Base-by-base conservation (phyloP, 1,140 invertebrate genomes). In the Periplaneta americana region DNA sequence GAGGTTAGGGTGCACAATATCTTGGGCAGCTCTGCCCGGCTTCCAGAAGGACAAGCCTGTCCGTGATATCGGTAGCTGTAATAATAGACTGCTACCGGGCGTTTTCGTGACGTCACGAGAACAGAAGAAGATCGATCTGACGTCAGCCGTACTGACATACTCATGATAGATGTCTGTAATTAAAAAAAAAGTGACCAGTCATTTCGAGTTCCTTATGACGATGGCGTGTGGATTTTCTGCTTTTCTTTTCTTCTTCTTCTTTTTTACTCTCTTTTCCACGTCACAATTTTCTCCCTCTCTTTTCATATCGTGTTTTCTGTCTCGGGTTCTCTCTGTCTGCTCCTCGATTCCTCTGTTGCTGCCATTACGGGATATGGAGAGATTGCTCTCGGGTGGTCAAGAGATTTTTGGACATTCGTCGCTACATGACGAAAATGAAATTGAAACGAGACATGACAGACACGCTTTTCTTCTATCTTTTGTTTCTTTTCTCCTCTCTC, bases 91-190 rank as follows among this genome's bases (percentile, higher is more conserved):
- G 76, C 76, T 78, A 78, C 76, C 76, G 76, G 76, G 76, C 76
- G 76, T 78, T 78, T 36, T 36, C 76, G 76, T 78, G 76, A 78
- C 76, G 76, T 78, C 76, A 78, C 76, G 76, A 80, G 33, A 80
- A 80, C 79, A 80, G 79, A 80, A 80, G 79, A 80, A 80, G 79
- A 80, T 80, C 79, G 79, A 80, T 80, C 79, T 57, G 66, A 74
- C 79, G 79, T 80, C 79, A 80, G 32, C 28, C 66, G 48, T 57
- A 80, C 79, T 80, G 79, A 80, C 79, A 39, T 32, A 34, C 34
- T 39, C 66, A 80, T 80, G 79, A 80, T 80, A 80, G 79, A 80
- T 80, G 66, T 39, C 32, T 48, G 79, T 80, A 80, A 80, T 80
- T 80, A 80, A 57, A 80, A 80, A 79, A 48, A 80, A 80, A 57